These are phyloP conservation scores for Pammene aurita DNA, from an alignment of 2,888 invertebrate genomes.

Conservation along the genomic window DNA sequence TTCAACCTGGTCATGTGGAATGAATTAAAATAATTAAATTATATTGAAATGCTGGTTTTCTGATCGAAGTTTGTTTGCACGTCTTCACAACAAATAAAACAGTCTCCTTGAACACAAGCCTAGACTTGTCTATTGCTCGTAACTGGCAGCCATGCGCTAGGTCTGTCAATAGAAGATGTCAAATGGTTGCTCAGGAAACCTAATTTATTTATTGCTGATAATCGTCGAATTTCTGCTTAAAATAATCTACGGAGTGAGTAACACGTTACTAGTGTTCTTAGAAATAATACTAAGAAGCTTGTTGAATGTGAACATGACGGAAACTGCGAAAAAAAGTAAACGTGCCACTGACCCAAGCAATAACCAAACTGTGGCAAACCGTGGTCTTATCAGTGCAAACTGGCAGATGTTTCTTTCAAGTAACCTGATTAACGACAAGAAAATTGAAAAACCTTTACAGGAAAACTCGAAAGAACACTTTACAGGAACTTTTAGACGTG, in stretches of 20 bases:
- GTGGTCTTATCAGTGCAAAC: conserved; percentile 72
- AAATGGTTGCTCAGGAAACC: conserved; percentile 57
- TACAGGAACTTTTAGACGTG: conserved; percentile 68
- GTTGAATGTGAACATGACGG: conserved; percentile 68
- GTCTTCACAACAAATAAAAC: too few species aligned
- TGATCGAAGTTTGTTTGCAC: too few species aligned
- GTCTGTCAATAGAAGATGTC: conserved; percentile 60
- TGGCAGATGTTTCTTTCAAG: conserved; percentile 74
- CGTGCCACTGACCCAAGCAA: conserved; percentile 51
- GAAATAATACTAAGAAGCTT: conserved; percentile 52
- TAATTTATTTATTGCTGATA: conserved; percentile 62
- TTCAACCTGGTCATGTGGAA: background rate
- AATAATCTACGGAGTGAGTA: conserved; percentile 52
- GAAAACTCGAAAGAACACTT: conserved; percentile 58
- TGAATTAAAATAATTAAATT: background rate
- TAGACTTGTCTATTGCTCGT: conserved; percentile 13
- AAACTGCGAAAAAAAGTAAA: conserved; percentile 67
- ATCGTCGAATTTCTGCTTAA: conserved; percentile 61
- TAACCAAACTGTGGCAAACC: conserved; percentile 62
- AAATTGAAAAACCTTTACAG: conserved; percentile 57
- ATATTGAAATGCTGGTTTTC: background rate
- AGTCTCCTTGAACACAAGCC: background rate
- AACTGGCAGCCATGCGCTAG: conserved; percentile 43
- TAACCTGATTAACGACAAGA: conserved; percentile 64
- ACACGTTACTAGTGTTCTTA: conserved; percentile 50